Conservation (phyloP, 2,888 invertebrate genomes). For the Epistrophella euchroma region DNA sequence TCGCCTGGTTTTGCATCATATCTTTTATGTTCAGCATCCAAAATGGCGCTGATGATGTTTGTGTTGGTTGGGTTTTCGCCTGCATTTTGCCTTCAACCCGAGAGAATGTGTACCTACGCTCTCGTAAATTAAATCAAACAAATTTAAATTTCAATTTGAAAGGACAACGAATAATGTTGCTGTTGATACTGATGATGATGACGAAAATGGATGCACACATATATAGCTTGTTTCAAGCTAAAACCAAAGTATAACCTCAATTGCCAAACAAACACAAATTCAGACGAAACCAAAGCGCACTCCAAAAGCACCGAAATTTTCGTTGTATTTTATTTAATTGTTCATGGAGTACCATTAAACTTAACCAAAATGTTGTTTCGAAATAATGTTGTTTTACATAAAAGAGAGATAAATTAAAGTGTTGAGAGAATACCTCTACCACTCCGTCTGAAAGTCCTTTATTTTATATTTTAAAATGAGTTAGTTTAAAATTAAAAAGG, state of each 20-base stretch:
- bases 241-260: conserved; percentile 58
- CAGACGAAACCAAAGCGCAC: conserved; percentile 29
- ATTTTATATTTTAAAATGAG: too few species aligned
- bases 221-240: neutral
- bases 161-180: conserved; percentile 51
- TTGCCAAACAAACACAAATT: conserved; percentile 59
- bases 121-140: conserved; percentile 68
- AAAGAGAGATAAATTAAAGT: neutral
- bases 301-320: conserved; percentile 43
- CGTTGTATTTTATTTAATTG: conserved; percentile 66
- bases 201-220: neutral
- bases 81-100: conserved; percentile 7
- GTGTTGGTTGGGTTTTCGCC: conserved; percentile 30
- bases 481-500: too few species aligned
- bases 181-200: conserved; percentile 1
- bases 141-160: conserved; percentile 69
- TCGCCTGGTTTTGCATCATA: neutral
- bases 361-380: neutral
- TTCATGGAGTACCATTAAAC: conserved; percentile 53
- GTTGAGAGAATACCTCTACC: neutral
- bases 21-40: neutral
- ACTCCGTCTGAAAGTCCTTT: neutral
- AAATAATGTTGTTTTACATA: neutral
- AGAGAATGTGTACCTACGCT: conserved; percentile 38
- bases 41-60: conserved; percentile 52